Evolutionary conservation across 2,888 invertebrate genomes (phyloP), one percentile per base, ranked within the genome.

Genomic region (Drosophila fulvimacula): DNA sequence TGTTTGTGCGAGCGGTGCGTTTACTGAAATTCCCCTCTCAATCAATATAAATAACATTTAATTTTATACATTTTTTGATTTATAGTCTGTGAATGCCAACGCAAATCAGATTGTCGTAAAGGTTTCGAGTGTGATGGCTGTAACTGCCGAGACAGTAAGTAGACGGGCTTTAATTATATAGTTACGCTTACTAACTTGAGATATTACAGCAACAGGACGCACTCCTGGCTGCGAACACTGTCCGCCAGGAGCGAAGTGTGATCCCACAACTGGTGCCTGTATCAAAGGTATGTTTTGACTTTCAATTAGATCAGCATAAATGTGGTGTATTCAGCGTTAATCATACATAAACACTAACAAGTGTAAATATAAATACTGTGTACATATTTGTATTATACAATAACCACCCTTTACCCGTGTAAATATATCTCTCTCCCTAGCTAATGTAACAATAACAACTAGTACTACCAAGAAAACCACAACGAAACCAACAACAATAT

Each of bases 231-330:
- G 96, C 90, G 95, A 94, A 74, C 96, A 97, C 84, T 97, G 97
- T 90, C 95, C 96, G 62, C 95, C 95, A 38, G 97, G 96, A 73
- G 94, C 95, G 52, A 94, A 94, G 36, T 97, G 97, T 88, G 96
- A 97, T 92, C 95, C 95, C 24, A 94, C 95, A 61, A 96, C 96
- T 5, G 96, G 96, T 30, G 96, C 96, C 76, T 97, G 97, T 92
- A 95, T 96, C 91, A 95, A 96, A 95, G 96, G 97, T 97, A 95
- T 94, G 95, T 87, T 36, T 11, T 27, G 5, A 30, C 51, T 24
- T 57, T 52, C 39, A 55, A 46, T 30, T n/a, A 21, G 21, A 19
- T 34, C 34, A 49, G 13, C 11, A 38, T 19, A 24, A 10, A 38
- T 57, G 34, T 56, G 56, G 76, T 74, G 56, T 39, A 44, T 19